Evolutionary conservation across 1,140 invertebrate genomes (phyloP).

Genomic region (Lycorma delicatula): DNA sequence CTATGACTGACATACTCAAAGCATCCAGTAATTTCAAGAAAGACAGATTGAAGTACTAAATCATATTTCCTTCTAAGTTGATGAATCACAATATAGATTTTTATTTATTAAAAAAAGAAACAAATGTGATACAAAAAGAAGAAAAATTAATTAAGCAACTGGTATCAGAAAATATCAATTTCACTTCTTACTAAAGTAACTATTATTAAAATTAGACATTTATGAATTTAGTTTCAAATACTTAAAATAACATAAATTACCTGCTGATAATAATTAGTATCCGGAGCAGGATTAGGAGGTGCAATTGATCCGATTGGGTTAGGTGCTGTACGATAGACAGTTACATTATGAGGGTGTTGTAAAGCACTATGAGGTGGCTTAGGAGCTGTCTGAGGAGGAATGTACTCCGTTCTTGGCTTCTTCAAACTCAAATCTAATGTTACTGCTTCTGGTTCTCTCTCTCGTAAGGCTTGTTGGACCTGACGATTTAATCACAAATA

Average conservation of each 20-base stretch:
- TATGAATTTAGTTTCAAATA: not conserved
- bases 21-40: too few species aligned
- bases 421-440: conserved; percentile 76
- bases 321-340: conserved; percentile 32
- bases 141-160: too few species aligned
- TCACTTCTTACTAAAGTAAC: too few species aligned
- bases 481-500: too few species aligned
- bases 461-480: not conserved
- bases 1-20: too few species aligned
- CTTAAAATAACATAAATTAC: conserved; percentile 6
- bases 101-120: too few species aligned
- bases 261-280: conserved; percentile 29
- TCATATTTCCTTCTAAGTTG: too few species aligned
- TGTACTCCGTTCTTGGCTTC: conserved; percentile 46
- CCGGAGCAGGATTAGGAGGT: conserved; percentile 38
- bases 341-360: conserved; percentile 37
- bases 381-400: conserved; percentile 16
- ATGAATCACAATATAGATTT: too few species aligned
- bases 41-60: too few species aligned
- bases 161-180: too few species aligned
- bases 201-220: not conserved
- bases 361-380: too few species aligned
- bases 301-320: conserved; percentile 36
- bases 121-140: too few species aligned
- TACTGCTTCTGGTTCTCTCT: conserved; percentile 45